phyloP scores from a whole-genome alignment of 2,888 invertebrate genomes.

The Norana najaformis region DNA sequence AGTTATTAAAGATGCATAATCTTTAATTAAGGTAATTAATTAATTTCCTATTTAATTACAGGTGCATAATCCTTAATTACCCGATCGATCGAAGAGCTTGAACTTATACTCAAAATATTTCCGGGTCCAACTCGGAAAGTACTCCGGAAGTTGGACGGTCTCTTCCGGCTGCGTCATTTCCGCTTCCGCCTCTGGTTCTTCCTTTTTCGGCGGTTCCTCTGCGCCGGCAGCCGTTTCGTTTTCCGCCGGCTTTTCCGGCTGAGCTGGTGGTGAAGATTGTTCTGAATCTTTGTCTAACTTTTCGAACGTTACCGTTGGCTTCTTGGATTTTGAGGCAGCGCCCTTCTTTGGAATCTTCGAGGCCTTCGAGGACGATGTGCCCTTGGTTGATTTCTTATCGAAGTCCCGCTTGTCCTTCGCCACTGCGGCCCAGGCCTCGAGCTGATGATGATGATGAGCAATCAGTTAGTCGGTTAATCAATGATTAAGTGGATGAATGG shows the following conservation, averaged over 20 bases:
- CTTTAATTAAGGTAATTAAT: too few relatives aligned
- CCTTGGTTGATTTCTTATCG: background rate
- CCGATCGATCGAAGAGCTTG: background rate
- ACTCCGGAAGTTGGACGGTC: background rate
- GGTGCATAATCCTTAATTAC: background rate
- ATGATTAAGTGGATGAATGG: background rate
- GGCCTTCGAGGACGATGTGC: background rate
- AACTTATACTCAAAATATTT: constrained; percentile 15
- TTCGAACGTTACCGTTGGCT: background rate
- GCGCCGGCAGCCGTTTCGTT: too few relatives aligned
- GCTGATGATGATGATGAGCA: too few relatives aligned
- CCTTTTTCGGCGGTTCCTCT: background rate
- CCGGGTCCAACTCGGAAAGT: background rate
- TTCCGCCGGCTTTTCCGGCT: too few relatives aligned
- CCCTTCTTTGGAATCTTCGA: background rate
- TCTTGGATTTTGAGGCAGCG: background rate
- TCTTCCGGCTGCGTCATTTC: background rate
- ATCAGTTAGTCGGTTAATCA: too few relatives aligned
- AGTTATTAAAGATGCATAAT: too few relatives aligned
- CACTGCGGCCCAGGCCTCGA: background rate
- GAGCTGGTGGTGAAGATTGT: background rate
- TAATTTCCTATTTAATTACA: background rate
- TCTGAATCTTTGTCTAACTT: background rate
- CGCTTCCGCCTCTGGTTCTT: background rate
- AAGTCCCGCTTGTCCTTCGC: background rate